A percentile compares a stretch with the other conserved stretches of the same genome.
Evolutionary conservation across 2,797 vertebrate species (phyloP).

Genomic region (Calcarius lapponicus): DNA sequence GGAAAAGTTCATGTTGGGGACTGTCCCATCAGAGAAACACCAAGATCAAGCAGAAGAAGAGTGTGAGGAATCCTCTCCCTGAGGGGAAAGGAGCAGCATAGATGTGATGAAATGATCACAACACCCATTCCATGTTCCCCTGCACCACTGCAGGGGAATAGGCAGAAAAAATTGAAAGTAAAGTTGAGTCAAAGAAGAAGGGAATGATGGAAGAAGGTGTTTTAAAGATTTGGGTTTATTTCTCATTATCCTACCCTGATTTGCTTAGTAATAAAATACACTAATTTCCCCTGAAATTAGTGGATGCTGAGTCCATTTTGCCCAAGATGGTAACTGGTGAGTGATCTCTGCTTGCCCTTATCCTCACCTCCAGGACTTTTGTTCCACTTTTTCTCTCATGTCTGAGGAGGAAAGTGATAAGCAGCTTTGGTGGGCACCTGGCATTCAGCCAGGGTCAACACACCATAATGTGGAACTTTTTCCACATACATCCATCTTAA

Average conservation of each 20-base stretch:
- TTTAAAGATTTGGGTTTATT: background rate
- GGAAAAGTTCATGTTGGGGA: background rate
- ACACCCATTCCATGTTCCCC: background rate
- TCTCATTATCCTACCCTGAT: background rate
- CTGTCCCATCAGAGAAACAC: background rate
- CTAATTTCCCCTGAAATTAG: background rate
- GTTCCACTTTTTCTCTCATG: background rate
- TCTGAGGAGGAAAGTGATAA: background rate
- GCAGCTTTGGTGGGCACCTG: background rate
- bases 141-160: background rate
- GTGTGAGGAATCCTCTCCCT: background rate
- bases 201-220: background rate
- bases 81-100: background rate
- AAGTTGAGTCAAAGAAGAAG: background rate
- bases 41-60: background rate
- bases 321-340: background rate
- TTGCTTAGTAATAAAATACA: background rate
- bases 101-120: background rate
- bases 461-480: background rate
- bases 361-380: background rate
- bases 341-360: background rate
- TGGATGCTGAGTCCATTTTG: background rate
- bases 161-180: background rate
- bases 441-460: background rate
- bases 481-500: background rate